A percentile compares a stretch with the other conserved stretches of the same genome.
These are phyloP conservation scores for Turdus rufiventris DNA, from an alignment of 2,113 vertebrate species.

Conservation along the genomic window DNA sequence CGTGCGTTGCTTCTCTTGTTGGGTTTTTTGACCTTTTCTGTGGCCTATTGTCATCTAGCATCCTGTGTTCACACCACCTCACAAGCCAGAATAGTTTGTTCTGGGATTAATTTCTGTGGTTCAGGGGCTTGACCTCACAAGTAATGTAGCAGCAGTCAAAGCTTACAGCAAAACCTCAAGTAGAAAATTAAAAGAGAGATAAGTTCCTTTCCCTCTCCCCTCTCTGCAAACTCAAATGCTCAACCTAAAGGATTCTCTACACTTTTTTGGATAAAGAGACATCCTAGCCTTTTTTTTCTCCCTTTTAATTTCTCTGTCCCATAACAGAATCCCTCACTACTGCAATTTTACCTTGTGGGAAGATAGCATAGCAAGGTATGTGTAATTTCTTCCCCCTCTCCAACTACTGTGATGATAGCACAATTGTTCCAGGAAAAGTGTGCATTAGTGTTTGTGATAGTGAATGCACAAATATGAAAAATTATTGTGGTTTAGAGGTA, in stretches of 20 bases:
- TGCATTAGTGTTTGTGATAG: not conserved
- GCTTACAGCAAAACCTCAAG: not conserved
- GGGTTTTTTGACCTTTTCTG: conserved; percentile 57
- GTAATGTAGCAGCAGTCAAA: not conserved
- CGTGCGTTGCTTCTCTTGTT: not conserved
- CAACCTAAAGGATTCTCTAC: not conserved
- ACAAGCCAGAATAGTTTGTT: not conserved
- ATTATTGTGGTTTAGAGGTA: not conserved
- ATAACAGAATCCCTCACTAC: not conserved
- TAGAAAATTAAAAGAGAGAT: not conserved
- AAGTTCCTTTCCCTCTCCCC: not conserved
- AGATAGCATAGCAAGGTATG: not conserved
- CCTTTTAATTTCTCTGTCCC: not conserved
- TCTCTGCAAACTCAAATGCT: not conserved
- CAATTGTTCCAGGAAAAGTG: not conserved
- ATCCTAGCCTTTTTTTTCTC: not conserved
- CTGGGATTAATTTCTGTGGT: conserved; percentile 24
- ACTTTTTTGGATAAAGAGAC: not conserved
- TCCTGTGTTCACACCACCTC: not conserved
- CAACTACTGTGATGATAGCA: not conserved
- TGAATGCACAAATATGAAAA: not conserved
- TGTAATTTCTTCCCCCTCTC: not conserved
- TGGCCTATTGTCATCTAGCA: not conserved
- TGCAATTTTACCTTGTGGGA: not conserved
- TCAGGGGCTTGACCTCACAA: not conserved